Evolutionary conservation across 2,888 invertebrate genomes (phyloP), one percentile per base, ranked within the genome.

Genomic region (Troides helena): DNA sequence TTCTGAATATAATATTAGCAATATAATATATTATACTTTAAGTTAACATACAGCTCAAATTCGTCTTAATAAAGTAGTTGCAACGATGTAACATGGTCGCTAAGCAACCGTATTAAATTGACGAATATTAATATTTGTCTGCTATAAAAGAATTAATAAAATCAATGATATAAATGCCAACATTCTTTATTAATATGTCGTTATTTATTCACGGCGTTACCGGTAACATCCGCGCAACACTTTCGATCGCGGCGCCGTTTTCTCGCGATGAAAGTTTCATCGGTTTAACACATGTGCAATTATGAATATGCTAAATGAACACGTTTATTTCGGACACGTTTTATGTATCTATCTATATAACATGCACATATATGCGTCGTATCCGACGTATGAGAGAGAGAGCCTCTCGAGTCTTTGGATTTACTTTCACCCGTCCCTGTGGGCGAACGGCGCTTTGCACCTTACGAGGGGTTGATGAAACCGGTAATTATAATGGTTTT

Each of bases 381-480:
- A 50, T 60, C 79, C 78, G 78, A 78, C 79, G 82, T 78, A 85
- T 75, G 80, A 83, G 85, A 85, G 85, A 85, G 83, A 85, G 84
- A 80, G 82, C 78, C 74, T 72, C 71, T 73, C 89, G 88, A 89
- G 78, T 89, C 88, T 88, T 79, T 81, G 75, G 77, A 78, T 84
- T 88, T 82, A 89, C 91, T 91, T 91, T 91, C 91, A 85, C 89
- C 80, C 79, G 78, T 76, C 81, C 84, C 80, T 78, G 75, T 76
- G 74, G 79, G 78, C 78, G 74, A 59, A 58, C 17, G 62, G 62
- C 50, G 58, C 58, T 39, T 23, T 21, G 46, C 25, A 30, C 30
- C 56, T 39, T 30, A 68, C 21, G 57, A 46, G 59, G 68, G 68
- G 68, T 63, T 58, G 58, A 63, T 25, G 30, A 53, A n/a, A 53